phyloP scores from a whole-genome alignment of 2,797 vertebrate species.

The Xenops minutus region DNA sequence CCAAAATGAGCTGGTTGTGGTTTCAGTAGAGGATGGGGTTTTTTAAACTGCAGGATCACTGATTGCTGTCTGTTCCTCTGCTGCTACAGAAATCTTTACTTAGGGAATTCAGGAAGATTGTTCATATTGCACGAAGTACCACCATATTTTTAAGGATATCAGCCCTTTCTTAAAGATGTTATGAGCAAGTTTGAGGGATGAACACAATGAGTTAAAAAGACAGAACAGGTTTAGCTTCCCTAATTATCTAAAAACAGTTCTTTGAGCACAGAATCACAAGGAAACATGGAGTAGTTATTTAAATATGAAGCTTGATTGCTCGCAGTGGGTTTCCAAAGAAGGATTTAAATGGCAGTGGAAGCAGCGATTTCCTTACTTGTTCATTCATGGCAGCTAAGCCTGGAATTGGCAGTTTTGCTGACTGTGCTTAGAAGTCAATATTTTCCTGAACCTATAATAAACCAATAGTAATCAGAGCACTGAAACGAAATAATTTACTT shows the following conservation, averaged over 20 bases:
- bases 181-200: background rate
- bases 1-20: background rate
- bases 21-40: background rate
- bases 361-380: background rate
- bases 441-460: slow-evolving; percentile 20
- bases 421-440: background rate
- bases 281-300: background rate
- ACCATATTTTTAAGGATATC: background rate
- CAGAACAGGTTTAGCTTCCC: background rate
- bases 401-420: slow-evolving; percentile 15
- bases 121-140: background rate
- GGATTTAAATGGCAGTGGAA: background rate
- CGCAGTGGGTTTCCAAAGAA: slow-evolving; percentile 11
- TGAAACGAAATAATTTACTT: background rate
- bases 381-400: background rate
- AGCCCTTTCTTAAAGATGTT: background rate
- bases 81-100: background rate
- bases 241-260: background rate
- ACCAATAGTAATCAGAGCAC: background rate
- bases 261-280: background rate
- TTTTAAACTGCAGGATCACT: background rate
- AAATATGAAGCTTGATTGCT: background rate
- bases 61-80: background rate
- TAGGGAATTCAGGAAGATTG: background rate
- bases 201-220: background rate